Evolutionary conservation across 2,797 vertebrate species (phyloP), one percentile per base, ranked within the genome.

Genomic region (Microctenopoma lineatum): DNA sequence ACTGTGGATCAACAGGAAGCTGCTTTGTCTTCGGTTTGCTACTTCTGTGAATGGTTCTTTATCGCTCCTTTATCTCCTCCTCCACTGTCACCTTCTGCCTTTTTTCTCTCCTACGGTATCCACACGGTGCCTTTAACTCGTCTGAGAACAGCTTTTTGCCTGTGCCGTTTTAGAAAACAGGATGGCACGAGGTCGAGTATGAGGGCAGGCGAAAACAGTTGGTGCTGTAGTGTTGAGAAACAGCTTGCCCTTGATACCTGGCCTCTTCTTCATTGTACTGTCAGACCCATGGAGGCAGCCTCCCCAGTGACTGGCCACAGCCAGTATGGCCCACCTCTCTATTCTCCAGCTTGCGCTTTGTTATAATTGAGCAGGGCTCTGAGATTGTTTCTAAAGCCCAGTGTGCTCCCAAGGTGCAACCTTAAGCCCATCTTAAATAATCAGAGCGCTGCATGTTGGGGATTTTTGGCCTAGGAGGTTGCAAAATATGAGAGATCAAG

Each of bases 281-380:
- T 93, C 94, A 94, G 93, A 91, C 91, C 93, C 91, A 83, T 86
- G 56, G 89, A 92, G 92, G 75, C 32, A 38, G 34, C 75, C 70
- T 93, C 94, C 95, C 95, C 91, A 83, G 90, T 92, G 95, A 93
- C 92, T 85, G 0, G 79, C 67, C 86, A 38, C 63, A 93, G 92
- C 94, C 92, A 90, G 91, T 87, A 3, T 21, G 59, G 92, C 92
- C 94, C 93, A 90, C 93, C 92, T 77, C 78, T 79, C 77, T 42
- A 73, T 84, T 76, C 83, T 77, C 73, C 50, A 62, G 55, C 92
- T 92, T 90, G 92, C 91, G 93, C 94, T 92, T 91, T 86, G 87
- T 92, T 91, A 91, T 96, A 96, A 96, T 95, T 96, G 95, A 96
- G 93, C 87, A 77, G 92, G 88, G 92, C 92, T 95, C 95, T 94